These are phyloP conservation scores for Mercenaria mercenaria DNA, from an alignment of 1,140 invertebrate genomes.

Conservation along the genomic window DNA sequence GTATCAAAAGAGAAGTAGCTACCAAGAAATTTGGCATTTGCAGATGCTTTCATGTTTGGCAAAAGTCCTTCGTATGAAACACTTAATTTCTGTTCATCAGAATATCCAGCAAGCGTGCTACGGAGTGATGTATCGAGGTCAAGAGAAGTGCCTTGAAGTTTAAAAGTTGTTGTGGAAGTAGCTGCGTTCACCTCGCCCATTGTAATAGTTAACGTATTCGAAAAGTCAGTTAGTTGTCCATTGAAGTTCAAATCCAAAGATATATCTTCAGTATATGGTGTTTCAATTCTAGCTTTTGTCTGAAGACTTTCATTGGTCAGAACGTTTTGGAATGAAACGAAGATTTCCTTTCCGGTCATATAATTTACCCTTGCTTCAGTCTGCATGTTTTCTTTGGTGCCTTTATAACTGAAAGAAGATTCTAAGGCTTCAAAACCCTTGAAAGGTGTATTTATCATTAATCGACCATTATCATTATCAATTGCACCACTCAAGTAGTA, in stretches of 20 bases:
- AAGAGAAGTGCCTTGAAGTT: not conserved
- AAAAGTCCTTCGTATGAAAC: slow-evolving; percentile 11
- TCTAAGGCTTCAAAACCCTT: slow-evolving; percentile 15
- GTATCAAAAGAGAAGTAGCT: slow-evolving; percentile 9
- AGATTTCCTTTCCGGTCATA: slow-evolving; percentile 33
- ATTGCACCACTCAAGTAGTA: slow-evolving; percentile 8
- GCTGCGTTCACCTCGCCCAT: not conserved
- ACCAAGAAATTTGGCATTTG: slow-evolving; percentile 36
- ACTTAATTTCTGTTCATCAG: slow-evolving; percentile 11
- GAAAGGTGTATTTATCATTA: not conserved
- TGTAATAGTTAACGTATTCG: not conserved
- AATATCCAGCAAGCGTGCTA: slow-evolving; percentile 18
- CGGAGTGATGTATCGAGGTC: slow-evolving; percentile 27
- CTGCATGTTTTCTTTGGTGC: not conserved
- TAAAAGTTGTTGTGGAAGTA: slow-evolving; percentile 12
- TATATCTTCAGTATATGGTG: slow-evolving; percentile 57
- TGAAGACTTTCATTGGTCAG: not conserved
- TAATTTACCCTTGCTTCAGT: not conserved
- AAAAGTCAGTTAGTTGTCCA: slow-evolving; percentile 24
- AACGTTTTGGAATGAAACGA: slow-evolving; percentile 24
- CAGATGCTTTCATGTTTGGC: slow-evolving; percentile 34
- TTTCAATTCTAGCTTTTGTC: slow-evolving; percentile 28
- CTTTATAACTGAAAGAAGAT: not conserved
- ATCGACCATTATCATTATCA: not conserved
- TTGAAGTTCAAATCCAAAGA: slow-evolving; percentile 22